These are phyloP conservation scores for Pseudobourletiella spinata DNA, from an alignment of 1,140 invertebrate species.

Conservation along the genomic window DNA sequence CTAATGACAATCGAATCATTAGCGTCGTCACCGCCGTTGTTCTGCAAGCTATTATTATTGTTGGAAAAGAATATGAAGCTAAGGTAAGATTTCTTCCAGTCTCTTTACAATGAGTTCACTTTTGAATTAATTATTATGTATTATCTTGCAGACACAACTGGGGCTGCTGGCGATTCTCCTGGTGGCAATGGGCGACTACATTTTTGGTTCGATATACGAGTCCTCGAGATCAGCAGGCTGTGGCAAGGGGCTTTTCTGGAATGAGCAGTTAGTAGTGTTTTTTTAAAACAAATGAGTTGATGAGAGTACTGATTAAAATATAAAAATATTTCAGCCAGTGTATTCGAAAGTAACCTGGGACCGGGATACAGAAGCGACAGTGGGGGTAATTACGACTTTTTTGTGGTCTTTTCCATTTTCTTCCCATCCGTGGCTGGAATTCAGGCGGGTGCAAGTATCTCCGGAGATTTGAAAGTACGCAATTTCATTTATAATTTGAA, in stretches of 20 bases:
- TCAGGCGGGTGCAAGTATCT: no score
- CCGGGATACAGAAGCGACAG: slow-evolving; percentile 67
- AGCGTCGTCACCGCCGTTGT: not conserved
- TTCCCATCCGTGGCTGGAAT: slow-evolving; percentile 95
- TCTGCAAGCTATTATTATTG: slow-evolving; percentile 62
- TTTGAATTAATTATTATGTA: no score
- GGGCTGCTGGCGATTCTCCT: no score
- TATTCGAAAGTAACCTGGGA: slow-evolving; percentile 62
- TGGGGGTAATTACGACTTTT: slow-evolving; percentile 64
- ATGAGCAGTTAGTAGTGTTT: slow-evolving; percentile 61
- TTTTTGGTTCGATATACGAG: no score
- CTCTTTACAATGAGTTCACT: slow-evolving; percentile 84
- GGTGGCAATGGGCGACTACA: no score
- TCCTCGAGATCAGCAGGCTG: no score
- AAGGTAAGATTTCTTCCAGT: slow-evolving; percentile 73
- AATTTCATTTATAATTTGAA: not conserved
- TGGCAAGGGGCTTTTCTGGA: no score
- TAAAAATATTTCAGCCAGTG: slow-evolving; percentile 45
- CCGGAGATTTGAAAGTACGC: no score
- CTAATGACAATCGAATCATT: slow-evolving; percentile 67
- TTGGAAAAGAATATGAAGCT: slow-evolving; percentile 83
- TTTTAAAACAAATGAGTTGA: not conserved
- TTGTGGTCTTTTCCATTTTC: slow-evolving; percentile 89
- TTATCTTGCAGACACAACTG: no score
- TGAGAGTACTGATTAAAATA: not conserved